phyloP scores from a whole-genome alignment of 2,113 vertebrate genomes.

The Toxotes jaculatrix region DNA sequence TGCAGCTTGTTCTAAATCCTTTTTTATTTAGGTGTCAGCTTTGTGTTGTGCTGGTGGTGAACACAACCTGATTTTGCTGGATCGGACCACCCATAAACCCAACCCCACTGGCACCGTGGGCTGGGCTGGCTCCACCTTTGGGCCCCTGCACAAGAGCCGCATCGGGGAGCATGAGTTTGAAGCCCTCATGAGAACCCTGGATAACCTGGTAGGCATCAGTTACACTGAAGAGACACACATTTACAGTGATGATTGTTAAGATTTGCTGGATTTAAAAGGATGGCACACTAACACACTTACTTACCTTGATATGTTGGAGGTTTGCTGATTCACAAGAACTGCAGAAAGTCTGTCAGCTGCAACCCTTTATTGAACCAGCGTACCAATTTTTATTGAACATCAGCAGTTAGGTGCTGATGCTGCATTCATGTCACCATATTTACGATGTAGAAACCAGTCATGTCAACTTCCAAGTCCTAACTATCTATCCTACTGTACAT shows the following conservation, averaged over 20 bases:
- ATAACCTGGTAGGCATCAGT: slow-evolving; percentile 88
- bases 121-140: slow-evolving; percentile 95
- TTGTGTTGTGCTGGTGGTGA: slow-evolving; percentile 89
- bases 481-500: neutral
- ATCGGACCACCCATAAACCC: slow-evolving; percentile 88
- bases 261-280: neutral
- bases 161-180: slow-evolving; percentile 96
- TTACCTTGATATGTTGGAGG: slow-evolving; percentile 15
- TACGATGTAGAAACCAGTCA: neutral
- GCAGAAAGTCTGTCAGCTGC: slow-evolving; percentile 4
- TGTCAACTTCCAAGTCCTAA: neutral
- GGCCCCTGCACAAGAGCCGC: slow-evolving; percentile 95
- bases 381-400: neutral
- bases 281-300: neutral
- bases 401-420: neutral
- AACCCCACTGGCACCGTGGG: slow-evolving; percentile 89
- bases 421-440: neutral
- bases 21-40: slow-evolving; percentile 87
- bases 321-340: neutral
- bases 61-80: slow-evolving; percentile 93
- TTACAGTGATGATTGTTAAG: neutral
- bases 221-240: neutral
- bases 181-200: slow-evolving; percentile 97
- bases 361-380: neutral
- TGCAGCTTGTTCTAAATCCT: slow-evolving; percentile 2